Percentiles rank a stretch among this genome's conserved stretches.
Conservation (phyloP, 30 jellyfish, hydroid and myxozoan species). For the Sanderia malayensis region DNA sequence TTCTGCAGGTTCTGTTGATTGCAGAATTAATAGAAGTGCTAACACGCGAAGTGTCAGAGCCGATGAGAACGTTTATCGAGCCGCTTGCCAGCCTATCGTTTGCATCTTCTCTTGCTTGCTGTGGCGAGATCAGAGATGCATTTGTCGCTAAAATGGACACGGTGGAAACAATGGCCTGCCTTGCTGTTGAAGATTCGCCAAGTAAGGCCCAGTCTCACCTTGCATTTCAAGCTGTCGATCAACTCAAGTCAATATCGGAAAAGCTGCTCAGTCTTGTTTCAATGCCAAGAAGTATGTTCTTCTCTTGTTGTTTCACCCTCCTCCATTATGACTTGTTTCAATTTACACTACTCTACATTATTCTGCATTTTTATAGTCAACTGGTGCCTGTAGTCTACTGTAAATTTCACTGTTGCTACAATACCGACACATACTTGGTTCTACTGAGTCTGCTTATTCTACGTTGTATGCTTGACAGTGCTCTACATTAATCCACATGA, state of each 20-base stretch:
- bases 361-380: too few relatives aligned
- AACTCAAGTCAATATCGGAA: slow-evolving; percentile 23
- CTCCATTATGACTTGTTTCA: too few relatives aligned
- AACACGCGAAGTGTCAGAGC: slow-evolving; percentile 39
- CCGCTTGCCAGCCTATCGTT: slow-evolving; percentile 56
- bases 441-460: too few relatives aligned
- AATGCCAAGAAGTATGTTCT: neutral
- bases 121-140: slow-evolving; percentile 23
- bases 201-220: slow-evolving; percentile 36
- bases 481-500: too few relatives aligned
- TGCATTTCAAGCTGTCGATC: slow-evolving; percentile 43
- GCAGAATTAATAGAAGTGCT: slow-evolving; percentile 39
- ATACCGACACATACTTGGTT: too few relatives aligned
- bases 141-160: slow-evolving; percentile 39
- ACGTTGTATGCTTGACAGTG: too few relatives aligned
- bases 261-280: slow-evolving; percentile 6
- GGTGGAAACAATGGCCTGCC: slow-evolving; percentile 53
- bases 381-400: too few relatives aligned
- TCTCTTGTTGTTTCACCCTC: too few relatives aligned
- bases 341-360: too few relatives aligned
- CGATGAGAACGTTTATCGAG: slow-evolving; percentile 46
- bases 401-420: too few relatives aligned
- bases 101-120: slow-evolving; percentile 45
- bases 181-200: slow-evolving; percentile 53
- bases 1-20: slow-evolving; percentile 12